Evolutionary conservation across 2,888 invertebrate genomes (phyloP).

Genomic region (Pasiphila rectangulata): DNA sequence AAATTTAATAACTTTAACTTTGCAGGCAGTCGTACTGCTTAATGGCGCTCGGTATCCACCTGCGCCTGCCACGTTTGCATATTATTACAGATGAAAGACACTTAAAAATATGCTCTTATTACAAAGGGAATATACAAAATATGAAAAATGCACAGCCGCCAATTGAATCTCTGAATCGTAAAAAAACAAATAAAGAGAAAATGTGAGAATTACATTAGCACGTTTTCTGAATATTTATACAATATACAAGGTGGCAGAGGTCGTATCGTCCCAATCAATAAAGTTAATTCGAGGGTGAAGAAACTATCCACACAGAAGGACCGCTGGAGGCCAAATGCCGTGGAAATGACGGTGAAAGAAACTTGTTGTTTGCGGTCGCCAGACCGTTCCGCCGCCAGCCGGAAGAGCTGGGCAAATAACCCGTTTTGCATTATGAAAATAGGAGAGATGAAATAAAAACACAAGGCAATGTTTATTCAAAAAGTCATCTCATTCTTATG

Average conservation of each 20-base stretch:
- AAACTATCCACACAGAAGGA: conserved; percentile 16
- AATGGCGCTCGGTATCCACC: conserved; percentile 43
- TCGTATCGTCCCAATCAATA: conserved; percentile 11
- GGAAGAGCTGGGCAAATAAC: conserved; percentile 66
- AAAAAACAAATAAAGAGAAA: background rate
- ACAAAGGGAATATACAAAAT: background rate
- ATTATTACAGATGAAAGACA: conserved; percentile 43
- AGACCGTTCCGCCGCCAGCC: conserved; percentile 32
- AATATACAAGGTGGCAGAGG: conserved; percentile 1
- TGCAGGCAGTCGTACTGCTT: conserved; percentile 38
- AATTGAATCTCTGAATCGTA: background rate
- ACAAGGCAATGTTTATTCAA: conserved; percentile 45
- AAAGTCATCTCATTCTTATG: conserved; percentile 43
- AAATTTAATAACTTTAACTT: conserved; percentile 28
- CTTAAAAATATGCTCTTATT: too few relatives aligned
- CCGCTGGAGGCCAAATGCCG: conserved; percentile 10
- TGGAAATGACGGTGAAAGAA: conserved; percentile 49
- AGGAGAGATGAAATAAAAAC: conserved; percentile 57
- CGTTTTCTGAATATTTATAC: background rate
- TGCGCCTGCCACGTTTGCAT: conserved; percentile 48
- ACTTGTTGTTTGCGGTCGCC: conserved; percentile 49
- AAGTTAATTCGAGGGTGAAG: conserved; percentile 13
- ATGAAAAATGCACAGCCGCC: background rate
- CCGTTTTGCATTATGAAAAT: conserved; percentile 67
- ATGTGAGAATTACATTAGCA: background rate